Conservation (phyloP, 2,797 vertebrate genomes). For the Champsocephalus gunnari region DNA sequence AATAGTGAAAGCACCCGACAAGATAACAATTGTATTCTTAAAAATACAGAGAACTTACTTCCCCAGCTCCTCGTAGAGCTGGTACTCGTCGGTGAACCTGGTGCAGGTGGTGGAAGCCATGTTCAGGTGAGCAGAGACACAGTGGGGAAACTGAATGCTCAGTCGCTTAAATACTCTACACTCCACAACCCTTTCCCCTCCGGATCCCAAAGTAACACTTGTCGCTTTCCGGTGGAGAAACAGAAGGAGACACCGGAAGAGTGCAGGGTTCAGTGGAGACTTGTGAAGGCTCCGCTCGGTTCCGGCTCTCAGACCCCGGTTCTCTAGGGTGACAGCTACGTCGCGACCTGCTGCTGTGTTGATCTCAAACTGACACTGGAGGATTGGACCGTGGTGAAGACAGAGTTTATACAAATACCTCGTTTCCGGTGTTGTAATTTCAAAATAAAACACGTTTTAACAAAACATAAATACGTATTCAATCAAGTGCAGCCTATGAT, state of each 20-base stretch:
- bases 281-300: neutral
- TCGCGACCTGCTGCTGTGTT: conserved; percentile 57
- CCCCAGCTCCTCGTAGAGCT: conserved; percentile 97
- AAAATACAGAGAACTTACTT: conserved; percentile 87
- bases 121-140: conserved; percentile 45
- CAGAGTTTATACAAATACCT: accelerated
- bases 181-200: conserved; percentile 18
- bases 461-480: neutral
- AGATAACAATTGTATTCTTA: accelerated
- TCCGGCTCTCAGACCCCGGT: neutral
- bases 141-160: conserved; percentile 47
- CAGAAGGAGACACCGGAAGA: neutral
- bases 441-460: conserved; percentile 48
- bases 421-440: neutral
- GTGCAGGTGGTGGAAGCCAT: conserved; percentile 96
- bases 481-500: neutral
- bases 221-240: conserved; percentile 4
- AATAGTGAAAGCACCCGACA: neutral
- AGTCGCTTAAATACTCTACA: conserved; percentile 9
- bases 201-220: conserved; percentile 18
- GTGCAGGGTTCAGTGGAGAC: accelerated
- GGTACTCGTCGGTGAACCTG: conserved; percentile 96
- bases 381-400: conserved; percentile 31
- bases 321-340: conserved; percentile 58
- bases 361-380: conserved; percentile 46